A percentile compares a stretch with the other conserved stretches of the same genome.
Conservation (phyloP, 2,113 vertebrate species). For the Anthoscopus minutus region DNA sequence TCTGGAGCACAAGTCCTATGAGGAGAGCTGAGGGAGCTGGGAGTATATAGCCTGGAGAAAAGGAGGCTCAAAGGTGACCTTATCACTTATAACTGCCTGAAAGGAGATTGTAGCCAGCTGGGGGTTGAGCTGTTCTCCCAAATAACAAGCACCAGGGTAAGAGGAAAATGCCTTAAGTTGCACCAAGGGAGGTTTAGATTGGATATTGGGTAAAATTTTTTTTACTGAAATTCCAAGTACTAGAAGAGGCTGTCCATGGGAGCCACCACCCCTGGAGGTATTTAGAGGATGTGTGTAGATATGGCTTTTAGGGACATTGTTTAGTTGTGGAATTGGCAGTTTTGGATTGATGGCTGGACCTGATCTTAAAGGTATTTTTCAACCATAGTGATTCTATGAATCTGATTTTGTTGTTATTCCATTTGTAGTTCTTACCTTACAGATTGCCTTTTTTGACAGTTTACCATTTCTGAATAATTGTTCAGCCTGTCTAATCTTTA, state of each 20-base stretch:
- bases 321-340: not conserved
- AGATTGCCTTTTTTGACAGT: not conserved
- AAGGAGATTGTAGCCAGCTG: no score
- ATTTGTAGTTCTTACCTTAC: not conserved
- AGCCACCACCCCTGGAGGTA: not conserved
- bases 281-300: not conserved
- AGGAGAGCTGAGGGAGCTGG: not conserved
- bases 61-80: no score
- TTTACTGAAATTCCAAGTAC: not conserved
- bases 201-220: not conserved
- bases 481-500: not conserved
- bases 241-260: not conserved
- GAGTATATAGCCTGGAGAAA: not conserved
- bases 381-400: not conserved
- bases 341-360: not conserved
- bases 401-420: not conserved
- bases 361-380: not conserved
- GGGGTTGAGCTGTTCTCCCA: fast-evolving
- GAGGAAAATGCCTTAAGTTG: not conserved
- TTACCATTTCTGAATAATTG: not conserved
- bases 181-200: not conserved
- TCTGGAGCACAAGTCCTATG: not conserved
- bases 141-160: not conserved
- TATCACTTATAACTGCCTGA: not conserved
- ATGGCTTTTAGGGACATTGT: not conserved